These are phyloP conservation scores for Eublepharis macularius DNA, from an alignment of 2,113 vertebrate genomes.

Conservation along the genomic window DNA sequence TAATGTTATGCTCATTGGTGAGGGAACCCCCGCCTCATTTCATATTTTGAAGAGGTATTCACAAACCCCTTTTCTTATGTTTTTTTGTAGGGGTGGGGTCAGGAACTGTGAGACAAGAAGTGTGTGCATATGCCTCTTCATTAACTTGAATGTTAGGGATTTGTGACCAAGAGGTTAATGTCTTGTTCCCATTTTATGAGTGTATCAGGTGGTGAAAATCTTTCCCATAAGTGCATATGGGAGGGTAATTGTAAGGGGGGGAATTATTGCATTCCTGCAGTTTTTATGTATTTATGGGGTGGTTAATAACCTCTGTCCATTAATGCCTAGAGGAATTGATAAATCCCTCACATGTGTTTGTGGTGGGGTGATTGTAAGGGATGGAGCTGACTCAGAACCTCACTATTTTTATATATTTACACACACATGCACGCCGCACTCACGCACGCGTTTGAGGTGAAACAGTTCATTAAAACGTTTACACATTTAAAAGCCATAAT, in stretches of 20 bases:
- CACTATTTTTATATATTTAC: background rate
- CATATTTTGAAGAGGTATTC: background rate
- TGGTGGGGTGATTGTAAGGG: background rate
- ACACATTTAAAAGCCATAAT: background rate
- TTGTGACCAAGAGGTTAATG: background rate
- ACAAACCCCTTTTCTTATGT: too few relatives aligned
- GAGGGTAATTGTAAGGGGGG: background rate
- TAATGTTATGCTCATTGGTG: too few relatives aligned
- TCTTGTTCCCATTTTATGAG: background rate
- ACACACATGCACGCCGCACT: too few relatives aligned
- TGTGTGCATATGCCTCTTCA: background rate
- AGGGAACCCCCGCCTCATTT: background rate
- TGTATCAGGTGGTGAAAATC: background rate
- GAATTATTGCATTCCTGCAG: background rate
- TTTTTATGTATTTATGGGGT: too few relatives aligned
- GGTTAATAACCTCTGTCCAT: background rate
- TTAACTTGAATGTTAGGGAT: background rate
- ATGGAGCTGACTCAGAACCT: background rate
- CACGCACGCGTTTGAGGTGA: too few relatives aligned
- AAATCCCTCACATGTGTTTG: too few relatives aligned
- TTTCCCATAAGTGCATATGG: background rate
- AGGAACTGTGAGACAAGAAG: background rate
- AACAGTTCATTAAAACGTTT: background rate
- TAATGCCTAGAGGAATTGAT: background rate
- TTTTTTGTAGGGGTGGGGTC: background rate